Evolutionary conservation across 2,888 invertebrate genomes (phyloP), one percentile per base, ranked within the genome.

Genomic region (Trachelus iudaicus): DNA sequence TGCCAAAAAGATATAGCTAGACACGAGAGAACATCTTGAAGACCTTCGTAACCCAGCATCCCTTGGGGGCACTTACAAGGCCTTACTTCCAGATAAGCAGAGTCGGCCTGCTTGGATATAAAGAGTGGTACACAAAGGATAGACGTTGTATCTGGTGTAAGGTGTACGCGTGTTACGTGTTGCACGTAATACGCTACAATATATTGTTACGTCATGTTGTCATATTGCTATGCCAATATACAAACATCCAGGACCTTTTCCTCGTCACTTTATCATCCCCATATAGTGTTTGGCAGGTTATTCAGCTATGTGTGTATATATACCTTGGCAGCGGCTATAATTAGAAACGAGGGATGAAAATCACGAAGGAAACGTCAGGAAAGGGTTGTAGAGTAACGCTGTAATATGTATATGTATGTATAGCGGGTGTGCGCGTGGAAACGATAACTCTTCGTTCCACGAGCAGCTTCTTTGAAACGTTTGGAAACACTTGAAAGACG

Each of bases 71-170:
- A 82, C 86, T 87, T 84, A 79, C 83, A 82, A 80, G 83, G 82
- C 80, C 83, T 83, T 85, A 73, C 76, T 76, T 80, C 79, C 81
- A 82, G 87, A 87, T 87, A 88, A 88, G 84, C 83, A 82, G 83
- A 84, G 83, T 80, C 79, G 84, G 79, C 78, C 80, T 75, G 79
- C 80, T 76, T 79, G 77, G 79, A 75, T 82, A 82, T 82, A 79
- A 84, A 85, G 82, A 80, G 34, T 71, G 31, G 11, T 31, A 71
- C 31, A 71, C 71, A 71, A 34, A 71, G 71, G 30, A 23, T 56
- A 56, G 9, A 23, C 56, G 12, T 31, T 15, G n/a, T 1, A 33
- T 23, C 31, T 34, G 12, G 23, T 56, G 23, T 4, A 6, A 23
- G 56, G 23, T 56, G 23, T 56, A 56, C 23, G 23, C 40, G 15